Base-by-base conservation (phyloP, 2,888 invertebrate genomes). In the Coleophora flavipennella region DNA sequence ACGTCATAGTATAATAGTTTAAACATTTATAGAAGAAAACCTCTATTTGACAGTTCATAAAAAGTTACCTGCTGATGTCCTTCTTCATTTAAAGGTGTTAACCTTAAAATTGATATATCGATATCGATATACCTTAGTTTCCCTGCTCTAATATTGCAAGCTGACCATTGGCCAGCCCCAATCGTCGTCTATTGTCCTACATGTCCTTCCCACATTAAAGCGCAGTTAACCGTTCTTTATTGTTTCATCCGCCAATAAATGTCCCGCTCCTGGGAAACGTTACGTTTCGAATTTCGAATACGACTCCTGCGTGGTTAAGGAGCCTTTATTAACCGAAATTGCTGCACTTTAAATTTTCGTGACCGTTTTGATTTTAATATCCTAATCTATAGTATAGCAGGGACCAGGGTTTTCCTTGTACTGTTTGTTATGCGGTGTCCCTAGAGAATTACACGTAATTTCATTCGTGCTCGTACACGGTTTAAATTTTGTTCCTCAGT, bases 221-320 rank as follows among this genome's bases (percentile, higher is more conserved):
- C 68, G 74, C 83, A 73, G 77, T 83, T 83, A 81, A 75, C 73
- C 76, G 76, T 80, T 81, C 81, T 83, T 83, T 83, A 84, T 84
- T 83, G 81, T 84, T 83, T 80, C 73, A 83, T 79, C 72, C 61
- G 55, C 75, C 76, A 71, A 79, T 80, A 80, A 80, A 79, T 74
- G 81, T 77, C 71, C 68, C 66, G 58, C 72, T 71, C 72, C 72
- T 78, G 79, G 79, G 75, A 79, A 78, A 75, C 67, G 64, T 66
- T 52, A 51, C 57, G 61, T 58, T 56, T 51, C 65, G 64, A 65
- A 20, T 67, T 68, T 68, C 67, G 67, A 73, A 68, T 69, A 62
- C 51, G 54, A 59, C 66, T 64, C 59, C 68, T 20, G 20, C 20
- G 20, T 20, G 3, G 20, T 20, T 20, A 20, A 20, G 20, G 20